phyloP scores from a whole-genome alignment of 2,888 invertebrate genomes.

The Dolichomitus sp. region DNA sequence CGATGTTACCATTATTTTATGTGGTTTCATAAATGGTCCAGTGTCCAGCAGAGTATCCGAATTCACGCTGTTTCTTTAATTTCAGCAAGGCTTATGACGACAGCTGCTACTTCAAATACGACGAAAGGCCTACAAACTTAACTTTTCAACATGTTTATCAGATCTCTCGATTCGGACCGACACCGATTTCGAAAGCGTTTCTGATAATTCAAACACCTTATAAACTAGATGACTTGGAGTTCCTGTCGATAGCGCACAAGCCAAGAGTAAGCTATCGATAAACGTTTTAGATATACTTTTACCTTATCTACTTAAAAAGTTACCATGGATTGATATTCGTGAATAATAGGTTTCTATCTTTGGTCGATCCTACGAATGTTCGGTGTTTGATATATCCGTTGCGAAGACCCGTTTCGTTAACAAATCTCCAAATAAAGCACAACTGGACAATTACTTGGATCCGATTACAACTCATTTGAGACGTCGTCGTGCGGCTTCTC shows the following conservation, averaged over 20 bases:
- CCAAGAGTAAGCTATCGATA: conserved; percentile 69
- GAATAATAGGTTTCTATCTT: conserved; percentile 69
- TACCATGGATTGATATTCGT: background rate
- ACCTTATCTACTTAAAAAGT: background rate
- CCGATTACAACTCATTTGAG: conserved; percentile 39
- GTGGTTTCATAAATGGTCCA: background rate
- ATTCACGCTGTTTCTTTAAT: background rate
- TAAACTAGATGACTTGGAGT: conserved; percentile 49
- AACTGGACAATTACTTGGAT: conserved; percentile 29
- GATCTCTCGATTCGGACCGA: conserved; percentile 74
- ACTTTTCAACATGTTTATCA: conserved; percentile 78
- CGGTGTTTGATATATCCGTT: conserved; percentile 45
- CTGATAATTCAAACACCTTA: conserved; percentile 73
- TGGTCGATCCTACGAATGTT: conserved; percentile 71
- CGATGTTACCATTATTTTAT: conserved; percentile 13
- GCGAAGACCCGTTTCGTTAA: conserved; percentile 10
- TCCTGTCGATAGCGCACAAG: conserved; percentile 65
- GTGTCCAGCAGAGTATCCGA: background rate
- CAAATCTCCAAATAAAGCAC: background rate
- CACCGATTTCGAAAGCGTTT: conserved; percentile 71
- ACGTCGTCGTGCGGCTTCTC: conserved; percentile 23
- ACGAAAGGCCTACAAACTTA: conserved; percentile 65
- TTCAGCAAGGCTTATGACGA: conserved; percentile 75
- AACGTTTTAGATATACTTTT: background rate
- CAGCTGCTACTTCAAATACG: conserved; percentile 69